Evolutionary conservation across 2,113 vertebrate genomes (phyloP), one percentile per base, ranked within the genome.

Genomic region (Sebastes fasciatus): DNA sequence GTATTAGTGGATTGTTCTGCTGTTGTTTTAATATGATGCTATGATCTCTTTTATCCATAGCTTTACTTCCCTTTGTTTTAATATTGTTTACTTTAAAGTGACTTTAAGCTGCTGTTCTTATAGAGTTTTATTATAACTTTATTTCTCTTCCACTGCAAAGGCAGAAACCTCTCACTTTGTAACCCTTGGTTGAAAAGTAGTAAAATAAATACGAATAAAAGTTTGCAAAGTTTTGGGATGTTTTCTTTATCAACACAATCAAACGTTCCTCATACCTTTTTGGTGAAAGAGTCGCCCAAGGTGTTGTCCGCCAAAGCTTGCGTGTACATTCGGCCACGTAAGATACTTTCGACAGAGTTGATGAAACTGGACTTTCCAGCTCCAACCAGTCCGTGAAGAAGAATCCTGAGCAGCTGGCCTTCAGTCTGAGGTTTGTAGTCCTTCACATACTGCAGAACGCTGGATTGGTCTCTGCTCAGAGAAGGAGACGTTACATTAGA

Each of bases 331-430:
- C 46, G 23, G 34, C 26, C 48, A 0, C 0, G 0, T 8, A 65
- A 19, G 9, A 3, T 21, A 13, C 54, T 85, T 1, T 65, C 1
- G 2, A 85, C 65, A 1, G 83, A 71, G 68, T 87, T 87, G 54
- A 87, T 23, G 62, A 83, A 83, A 61, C 84, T 86, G 84, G 84
- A 86, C 3, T 81, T 85, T 70, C 83, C 83, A 21, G 65, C 64
- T 57, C 49, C 1, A 11, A 0, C 4, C 0, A 6, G 48, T 1
- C 85, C 85, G 14, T 80, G 46, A 23, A 84, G 81, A 0, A 87
- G 81, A 51, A 87, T 69, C 76, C 86, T 70, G 73, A 83, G 11
- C n/a, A 52, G 17, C 55, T 49, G 71, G 16, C 14, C 62, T 4
- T 69, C 55, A 49, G 1, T 6, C 5, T 1, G 14, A 49, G 74